Base-by-base conservation (phyloP, 2,888 invertebrate genomes). In the Mayetiola destructor region DNA sequence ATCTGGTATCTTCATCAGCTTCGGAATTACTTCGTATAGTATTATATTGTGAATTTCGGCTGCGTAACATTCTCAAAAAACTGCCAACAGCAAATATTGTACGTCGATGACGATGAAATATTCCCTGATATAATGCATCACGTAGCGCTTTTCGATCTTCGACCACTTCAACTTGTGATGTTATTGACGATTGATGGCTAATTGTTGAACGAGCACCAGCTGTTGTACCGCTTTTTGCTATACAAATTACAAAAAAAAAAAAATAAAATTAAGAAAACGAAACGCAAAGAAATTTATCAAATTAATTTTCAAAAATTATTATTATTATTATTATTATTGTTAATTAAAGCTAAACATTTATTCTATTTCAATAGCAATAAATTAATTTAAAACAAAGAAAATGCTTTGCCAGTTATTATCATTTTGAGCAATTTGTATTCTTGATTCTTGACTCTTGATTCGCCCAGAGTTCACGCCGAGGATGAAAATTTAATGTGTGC, bases 81-180 rank as follows among this genome's bases (percentile, higher is more conserved):
- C 84, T 84, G 56, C 84, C 84, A 57, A 85, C 77, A 8, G 84
- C 85, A 67, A 85, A 84, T 63, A 85, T 85, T 60, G 84, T 84
- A 67, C 84, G 76, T 61, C 85, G 75, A 72, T 85, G 84, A 63
- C 84, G 79, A 74, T 84, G 84, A 69, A 85, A 83, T 67, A 85
- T 85, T 70, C 84, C 84, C 72, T 84, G 82, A 69, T 85, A 85
- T 64, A 85, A 73, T 60, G 84, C 84, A 68, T 84, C 84, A 61
- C 85, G 75, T 61, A 82, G 68, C 55, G 84, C 82, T 70, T 85
- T 85, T 63, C 85, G 72, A 68, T 81, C 80, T 64, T 80, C 80
- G 53, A 80, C 78, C 60, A 76, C 69, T 63, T 80, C 80, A 52
- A 80, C 79, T 62, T 79, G 79, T 40, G 80, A 77, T 60, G 76